Evolutionary conservation across 2,888 invertebrate genomes (phyloP).

Genomic region (Dasysyrphus albostriatus): DNA sequence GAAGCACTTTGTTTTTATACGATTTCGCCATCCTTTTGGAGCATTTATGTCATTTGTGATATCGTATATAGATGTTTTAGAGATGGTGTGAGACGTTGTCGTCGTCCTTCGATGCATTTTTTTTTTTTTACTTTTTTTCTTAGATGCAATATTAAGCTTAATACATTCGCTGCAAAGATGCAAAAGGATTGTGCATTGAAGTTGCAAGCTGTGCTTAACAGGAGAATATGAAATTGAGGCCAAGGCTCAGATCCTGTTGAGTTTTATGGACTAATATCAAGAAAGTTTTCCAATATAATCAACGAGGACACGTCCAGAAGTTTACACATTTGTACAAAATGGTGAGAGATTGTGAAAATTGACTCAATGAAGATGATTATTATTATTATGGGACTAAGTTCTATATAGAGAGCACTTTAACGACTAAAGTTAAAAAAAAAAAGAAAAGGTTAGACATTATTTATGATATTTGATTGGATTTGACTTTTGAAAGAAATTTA

Average conservation of each 20-base stretch:
- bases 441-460: slow-evolving; percentile 44
- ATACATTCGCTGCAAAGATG: slow-evolving; percentile 34
- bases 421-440: slow-evolving; percentile 40
- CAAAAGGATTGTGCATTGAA: slow-evolving; percentile 44
- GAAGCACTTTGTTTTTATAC: slow-evolving; percentile 72
- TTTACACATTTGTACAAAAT: slow-evolving; percentile 70
- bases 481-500: not conserved
- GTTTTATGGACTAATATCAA: slow-evolving; percentile 69
- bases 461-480: slow-evolving; percentile 23
- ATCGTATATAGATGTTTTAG: slow-evolving; percentile 34
- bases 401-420: slow-evolving; percentile 23
- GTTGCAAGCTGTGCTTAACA: slow-evolving; percentile 51
- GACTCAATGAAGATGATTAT: slow-evolving; percentile 61
- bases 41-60: slow-evolving; percentile 66
- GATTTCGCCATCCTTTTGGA: slow-evolving; percentile 44
- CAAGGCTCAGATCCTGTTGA: slow-evolving; percentile 56
- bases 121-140: slow-evolving; percentile 5
- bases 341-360: slow-evolving; percentile 68
- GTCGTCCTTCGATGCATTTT: slow-evolving; percentile 50
- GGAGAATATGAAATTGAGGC: slow-evolving; percentile 26
- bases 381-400: slow-evolving; percentile 42
- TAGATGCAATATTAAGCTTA: slow-evolving; percentile 55
- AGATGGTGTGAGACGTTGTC: slow-evolving; percentile 27
- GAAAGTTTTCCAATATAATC: slow-evolving; percentile 74
- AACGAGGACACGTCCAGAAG: slow-evolving; percentile 66